These are phyloP conservation scores for Thalassaphorura encarpata DNA, from an alignment of 1,140 invertebrate species.

Conservation along the genomic window DNA sequence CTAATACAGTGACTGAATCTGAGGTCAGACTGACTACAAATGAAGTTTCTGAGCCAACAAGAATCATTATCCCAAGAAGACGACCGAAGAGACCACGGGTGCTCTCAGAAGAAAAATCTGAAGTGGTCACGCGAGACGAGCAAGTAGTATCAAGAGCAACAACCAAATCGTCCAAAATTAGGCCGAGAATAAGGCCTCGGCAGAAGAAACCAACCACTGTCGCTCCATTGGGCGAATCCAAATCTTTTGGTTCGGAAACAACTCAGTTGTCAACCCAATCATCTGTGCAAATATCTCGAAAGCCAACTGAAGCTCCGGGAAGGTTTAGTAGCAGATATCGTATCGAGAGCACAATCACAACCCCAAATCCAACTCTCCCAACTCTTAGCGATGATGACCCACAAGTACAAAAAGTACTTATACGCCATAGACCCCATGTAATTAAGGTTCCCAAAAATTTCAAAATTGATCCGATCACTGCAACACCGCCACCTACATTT, in stretches of 20 bases:
- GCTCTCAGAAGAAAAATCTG: too few species aligned
- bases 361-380: background rate
- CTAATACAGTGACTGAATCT: too few species aligned
- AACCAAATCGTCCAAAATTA: background rate
- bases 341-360: background rate
- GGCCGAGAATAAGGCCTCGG: constrained; percentile 2
- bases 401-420: background rate
- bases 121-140: background rate
- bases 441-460: background rate
- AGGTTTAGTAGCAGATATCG: constrained; percentile 11
- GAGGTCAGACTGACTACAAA: too few species aligned
- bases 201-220: background rate
- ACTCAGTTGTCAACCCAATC: constrained; percentile 4
- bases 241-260: background rate
- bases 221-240: background rate
- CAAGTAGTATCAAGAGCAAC: background rate
- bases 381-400: background rate
- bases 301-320: constrained; percentile 28
- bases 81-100: too few species aligned
- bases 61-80: too few species aligned
- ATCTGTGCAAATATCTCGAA: constrained; percentile 17
- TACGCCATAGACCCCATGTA: background rate
- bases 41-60: too few species aligned
- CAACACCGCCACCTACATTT: background rate
- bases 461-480: background rate